Percentiles rank a stretch among this genome's conserved stretches.
Conservation (phyloP, 2,888 invertebrate species). For the Selenia dentaria region DNA sequence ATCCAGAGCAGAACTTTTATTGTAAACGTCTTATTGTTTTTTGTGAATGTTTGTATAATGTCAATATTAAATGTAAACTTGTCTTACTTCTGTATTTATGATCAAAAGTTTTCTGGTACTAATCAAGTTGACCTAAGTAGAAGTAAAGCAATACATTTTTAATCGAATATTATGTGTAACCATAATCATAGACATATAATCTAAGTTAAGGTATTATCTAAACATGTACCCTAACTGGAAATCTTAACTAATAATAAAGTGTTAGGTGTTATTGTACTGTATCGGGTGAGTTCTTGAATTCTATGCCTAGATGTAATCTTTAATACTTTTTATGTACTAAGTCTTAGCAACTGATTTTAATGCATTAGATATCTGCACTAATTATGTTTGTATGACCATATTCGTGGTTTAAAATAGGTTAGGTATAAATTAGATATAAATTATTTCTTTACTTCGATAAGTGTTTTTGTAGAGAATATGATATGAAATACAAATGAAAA, state of each 20-base stretch:
- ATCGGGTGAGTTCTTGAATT: slow-evolving; percentile 19
- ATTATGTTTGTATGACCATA: slow-evolving; percentile 10
- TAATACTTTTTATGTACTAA: slow-evolving; percentile 10
- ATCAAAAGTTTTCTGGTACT: no score
- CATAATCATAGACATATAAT: not conserved
- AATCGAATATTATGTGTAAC: slow-evolving; percentile 16
- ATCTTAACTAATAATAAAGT: slow-evolving; percentile 6
- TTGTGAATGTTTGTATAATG: no score
- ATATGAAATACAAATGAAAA: slow-evolving; percentile 5
- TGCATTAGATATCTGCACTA: slow-evolving; percentile 30
- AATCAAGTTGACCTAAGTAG: no score
- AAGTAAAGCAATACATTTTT: slow-evolving; percentile 4
- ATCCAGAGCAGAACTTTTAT: no score
- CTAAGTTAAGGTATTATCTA: no score
- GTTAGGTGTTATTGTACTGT: slow-evolving; percentile 3
- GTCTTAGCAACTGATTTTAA: slow-evolving; percentile 25
- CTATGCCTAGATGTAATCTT: slow-evolving; percentile 16
- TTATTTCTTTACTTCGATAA: slow-evolving; percentile 1
- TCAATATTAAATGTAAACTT: no score
- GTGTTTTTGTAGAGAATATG: slow-evolving; percentile 7
- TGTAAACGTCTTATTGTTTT: no score
- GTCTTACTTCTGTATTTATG: no score
- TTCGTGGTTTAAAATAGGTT: slow-evolving; percentile 20
- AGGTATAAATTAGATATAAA: slow-evolving; percentile 7
- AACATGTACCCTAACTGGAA: slow-evolving; percentile 7